These are phyloP conservation scores for Bergia puertoricense DNA, from an alignment of 92 coral and sea anemone genomes.

Conservation along the genomic window DNA sequence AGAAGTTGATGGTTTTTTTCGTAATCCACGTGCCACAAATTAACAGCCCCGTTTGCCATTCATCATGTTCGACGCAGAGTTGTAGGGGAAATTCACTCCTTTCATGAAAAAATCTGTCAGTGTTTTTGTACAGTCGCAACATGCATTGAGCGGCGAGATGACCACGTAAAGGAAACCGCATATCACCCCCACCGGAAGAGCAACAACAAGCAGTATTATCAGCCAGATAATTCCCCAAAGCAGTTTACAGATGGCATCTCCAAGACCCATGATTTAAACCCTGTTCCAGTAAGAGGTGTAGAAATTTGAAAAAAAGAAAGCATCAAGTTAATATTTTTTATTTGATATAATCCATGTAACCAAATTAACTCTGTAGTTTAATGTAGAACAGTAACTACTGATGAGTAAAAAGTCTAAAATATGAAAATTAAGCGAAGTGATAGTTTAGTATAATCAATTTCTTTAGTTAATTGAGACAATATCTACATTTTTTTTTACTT, in stretches of 20 bases:
- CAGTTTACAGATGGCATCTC: slow-evolving; percentile 86
- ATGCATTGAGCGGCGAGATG: slow-evolving; percentile 88
- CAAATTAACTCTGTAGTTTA: neutral
- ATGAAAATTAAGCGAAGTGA: too few relatives aligned
- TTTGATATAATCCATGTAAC: neutral
- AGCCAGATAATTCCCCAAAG: slow-evolving; percentile 95
- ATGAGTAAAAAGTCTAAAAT: too few relatives aligned
- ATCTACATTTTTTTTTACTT: neutral
- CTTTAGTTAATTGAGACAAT: neutral
- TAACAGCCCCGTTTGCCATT: slow-evolving; percentile 84
- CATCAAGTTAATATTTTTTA: neutral
- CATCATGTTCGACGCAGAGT: slow-evolving; percentile 73
- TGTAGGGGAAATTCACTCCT: slow-evolving; percentile 85
- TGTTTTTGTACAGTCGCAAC: slow-evolving; percentile 80
- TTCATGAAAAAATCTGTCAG: slow-evolving; percentile 90
- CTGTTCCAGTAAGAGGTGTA: neutral
- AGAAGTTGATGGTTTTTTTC: neutral
- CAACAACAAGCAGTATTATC: slow-evolving; percentile 71
- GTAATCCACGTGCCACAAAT: neutral
- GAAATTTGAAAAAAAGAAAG: neutral
- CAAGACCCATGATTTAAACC: slow-evolving; percentile 39
- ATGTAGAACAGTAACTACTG: neutral
- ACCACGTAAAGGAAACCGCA: slow-evolving; percentile 75
- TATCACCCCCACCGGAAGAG: slow-evolving; percentile 84
- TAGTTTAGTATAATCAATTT: neutral